phyloP scores from a whole-genome alignment of 2,888 invertebrate genomes.

The Tuberolachnus salignus region DNA sequence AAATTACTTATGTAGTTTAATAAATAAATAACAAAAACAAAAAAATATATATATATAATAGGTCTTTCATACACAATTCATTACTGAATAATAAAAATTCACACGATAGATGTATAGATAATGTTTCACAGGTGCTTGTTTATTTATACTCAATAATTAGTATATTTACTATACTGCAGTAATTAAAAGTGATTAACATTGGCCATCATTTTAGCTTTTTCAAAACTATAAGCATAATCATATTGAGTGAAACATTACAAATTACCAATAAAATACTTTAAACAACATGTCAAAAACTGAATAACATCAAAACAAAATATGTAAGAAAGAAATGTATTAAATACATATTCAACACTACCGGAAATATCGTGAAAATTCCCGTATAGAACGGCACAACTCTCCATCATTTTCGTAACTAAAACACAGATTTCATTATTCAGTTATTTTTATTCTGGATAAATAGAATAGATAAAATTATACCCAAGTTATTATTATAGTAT shows the following conservation, averaged over 20 bases:
- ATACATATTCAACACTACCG: constrained; percentile 39
- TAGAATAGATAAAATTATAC: too few relatives aligned
- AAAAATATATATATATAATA: constrained; percentile 9
- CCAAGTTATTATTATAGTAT: not conserved
- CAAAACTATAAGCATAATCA: constrained; percentile 39
- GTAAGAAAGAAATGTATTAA: constrained; percentile 23
- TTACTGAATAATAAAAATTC: constrained; percentile 7
- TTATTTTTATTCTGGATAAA: too few relatives aligned
- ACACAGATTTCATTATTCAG: not conserved
- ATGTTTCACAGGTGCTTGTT: constrained; percentile 22
- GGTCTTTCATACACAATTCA: not conserved
- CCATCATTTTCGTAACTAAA: constrained; percentile 49
- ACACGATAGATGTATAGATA: constrained; percentile 5
- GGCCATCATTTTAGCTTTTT: constrained; percentile 23
- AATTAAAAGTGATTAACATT: constrained; percentile 39
- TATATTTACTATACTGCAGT: constrained; percentile 49
- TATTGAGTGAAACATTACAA: constrained; percentile 22
- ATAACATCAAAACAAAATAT: constrained; percentile 34
- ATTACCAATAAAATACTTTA: constrained; percentile 38
- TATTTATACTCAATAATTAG: constrained; percentile 40
- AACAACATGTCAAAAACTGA: constrained; percentile 25
- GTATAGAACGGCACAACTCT: constrained; percentile 38
- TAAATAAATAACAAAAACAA: constrained; percentile 14
- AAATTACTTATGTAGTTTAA: constrained; percentile 8
- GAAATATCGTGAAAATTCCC: constrained; percentile 48